phyloP scores from a whole-genome alignment of 2,113 vertebrate species.

The Dipodomys spectabilis region DNA sequence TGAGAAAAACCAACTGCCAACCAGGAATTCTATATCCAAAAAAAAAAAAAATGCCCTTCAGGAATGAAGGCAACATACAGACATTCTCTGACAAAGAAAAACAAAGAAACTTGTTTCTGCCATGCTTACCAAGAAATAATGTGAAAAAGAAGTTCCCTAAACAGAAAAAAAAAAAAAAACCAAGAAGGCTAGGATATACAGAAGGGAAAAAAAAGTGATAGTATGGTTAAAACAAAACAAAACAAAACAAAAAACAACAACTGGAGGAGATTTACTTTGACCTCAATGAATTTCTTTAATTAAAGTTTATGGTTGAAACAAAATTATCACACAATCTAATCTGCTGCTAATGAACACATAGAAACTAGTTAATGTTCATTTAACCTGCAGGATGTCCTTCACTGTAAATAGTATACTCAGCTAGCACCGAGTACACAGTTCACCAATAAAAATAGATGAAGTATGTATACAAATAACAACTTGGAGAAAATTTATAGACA shows the following conservation, averaged over 20 bases:
- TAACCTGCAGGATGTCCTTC: background rate
- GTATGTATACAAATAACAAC: background rate
- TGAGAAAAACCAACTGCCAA: background rate
- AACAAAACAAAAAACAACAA: background rate
- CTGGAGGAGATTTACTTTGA: background rate
- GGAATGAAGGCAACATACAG: background rate
- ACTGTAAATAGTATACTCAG: background rate
- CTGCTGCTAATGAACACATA: background rate
- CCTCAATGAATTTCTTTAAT: background rate
- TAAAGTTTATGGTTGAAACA: background rate
- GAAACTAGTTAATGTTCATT: background rate
- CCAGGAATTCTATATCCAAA: background rate
- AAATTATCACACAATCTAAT: background rate
- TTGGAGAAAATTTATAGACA: background rate
- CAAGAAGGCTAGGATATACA: background rate
- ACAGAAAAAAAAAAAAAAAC: background rate
- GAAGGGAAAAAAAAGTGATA: constrained; percentile 16
- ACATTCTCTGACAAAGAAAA: constrained; percentile 16
- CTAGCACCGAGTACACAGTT: background rate
- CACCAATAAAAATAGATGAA: background rate
- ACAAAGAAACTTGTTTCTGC: background rate
- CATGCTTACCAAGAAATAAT: background rate
- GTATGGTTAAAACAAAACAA: background rate
- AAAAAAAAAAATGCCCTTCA: background rate
- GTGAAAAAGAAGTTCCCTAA: background rate